Evolutionary conservation across 2,113 vertebrate genomes (phyloP).

Genomic region (Neodon shergylaensis): DNA sequence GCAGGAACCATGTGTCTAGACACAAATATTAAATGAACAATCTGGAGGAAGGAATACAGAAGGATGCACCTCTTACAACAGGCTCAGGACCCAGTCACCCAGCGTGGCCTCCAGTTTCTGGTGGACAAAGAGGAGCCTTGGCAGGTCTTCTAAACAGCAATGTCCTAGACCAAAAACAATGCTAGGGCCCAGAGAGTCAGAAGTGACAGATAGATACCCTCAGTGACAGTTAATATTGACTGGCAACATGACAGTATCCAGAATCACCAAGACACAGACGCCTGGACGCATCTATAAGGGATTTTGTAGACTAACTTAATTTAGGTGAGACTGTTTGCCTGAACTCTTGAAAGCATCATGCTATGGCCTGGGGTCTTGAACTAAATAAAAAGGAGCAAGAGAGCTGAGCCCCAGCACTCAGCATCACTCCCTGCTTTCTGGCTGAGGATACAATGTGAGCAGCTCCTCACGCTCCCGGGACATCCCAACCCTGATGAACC

Average conservation of each 20-base stretch:
- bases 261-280: background rate
- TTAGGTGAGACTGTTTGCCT: no score
- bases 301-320: background rate
- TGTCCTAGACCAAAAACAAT: no score
- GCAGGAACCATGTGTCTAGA: slow-evolving; percentile 23
- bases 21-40: slow-evolving; percentile 42
- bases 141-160: background rate
- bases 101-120: background rate
- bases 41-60: background rate
- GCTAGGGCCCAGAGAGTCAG: background rate
- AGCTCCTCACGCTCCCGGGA: background rate
- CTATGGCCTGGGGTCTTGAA: background rate
- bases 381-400: background rate
- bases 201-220: background rate
- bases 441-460: background rate
- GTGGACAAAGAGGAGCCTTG: background rate
- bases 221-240: background rate
- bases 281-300: background rate
- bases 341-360: background rate
- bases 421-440: background rate
- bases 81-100: background rate
- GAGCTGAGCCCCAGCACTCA: background rate
- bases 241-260: background rate
- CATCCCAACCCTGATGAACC: no score
- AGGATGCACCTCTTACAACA: background rate